phyloP scores from a whole-genome alignment of 2,113 vertebrate species.

The Martes martes region DNA sequence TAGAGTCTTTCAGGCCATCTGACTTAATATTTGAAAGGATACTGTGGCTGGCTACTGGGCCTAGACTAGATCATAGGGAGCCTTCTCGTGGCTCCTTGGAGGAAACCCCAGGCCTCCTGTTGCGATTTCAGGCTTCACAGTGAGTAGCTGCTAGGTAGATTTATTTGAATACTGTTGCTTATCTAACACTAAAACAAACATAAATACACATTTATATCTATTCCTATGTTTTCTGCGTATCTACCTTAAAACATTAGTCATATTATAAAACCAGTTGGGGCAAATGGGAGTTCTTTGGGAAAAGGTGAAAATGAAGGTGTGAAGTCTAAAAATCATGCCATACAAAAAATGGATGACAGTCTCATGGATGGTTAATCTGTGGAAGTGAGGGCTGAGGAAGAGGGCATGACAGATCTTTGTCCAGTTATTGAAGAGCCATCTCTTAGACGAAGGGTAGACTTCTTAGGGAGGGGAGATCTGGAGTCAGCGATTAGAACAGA shows the following conservation, averaged over 20 bases:
- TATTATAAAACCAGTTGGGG: not conserved
- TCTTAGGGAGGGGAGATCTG: not conserved
- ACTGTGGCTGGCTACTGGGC: not conserved
- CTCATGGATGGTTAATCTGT: not conserved
- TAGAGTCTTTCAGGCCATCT: not conserved
- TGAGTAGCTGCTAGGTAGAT: not conserved
- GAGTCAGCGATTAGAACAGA: not conserved
- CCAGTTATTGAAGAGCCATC: not conserved
- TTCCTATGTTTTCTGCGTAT: not conserved
- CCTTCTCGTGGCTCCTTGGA: not conserved
- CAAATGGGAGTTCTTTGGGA: not conserved
- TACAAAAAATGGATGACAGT: not conserved
- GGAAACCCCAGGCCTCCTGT: not conserved
- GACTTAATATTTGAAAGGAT: not conserved
- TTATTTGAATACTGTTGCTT: not conserved
- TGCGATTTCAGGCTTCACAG: not conserved
- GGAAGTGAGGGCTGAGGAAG: not conserved
- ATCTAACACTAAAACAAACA: not conserved
- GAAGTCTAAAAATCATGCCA: not conserved
- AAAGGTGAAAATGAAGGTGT: not conserved
- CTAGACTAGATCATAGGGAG: not conserved
- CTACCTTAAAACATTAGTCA: constrained; percentile 14
- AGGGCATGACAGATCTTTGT: not conserved
- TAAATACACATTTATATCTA: not conserved
- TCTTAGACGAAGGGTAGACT: not conserved